Base-by-base conservation (phyloP, 2,113 vertebrate genomes). In the Brachyistius frenatus region DNA sequence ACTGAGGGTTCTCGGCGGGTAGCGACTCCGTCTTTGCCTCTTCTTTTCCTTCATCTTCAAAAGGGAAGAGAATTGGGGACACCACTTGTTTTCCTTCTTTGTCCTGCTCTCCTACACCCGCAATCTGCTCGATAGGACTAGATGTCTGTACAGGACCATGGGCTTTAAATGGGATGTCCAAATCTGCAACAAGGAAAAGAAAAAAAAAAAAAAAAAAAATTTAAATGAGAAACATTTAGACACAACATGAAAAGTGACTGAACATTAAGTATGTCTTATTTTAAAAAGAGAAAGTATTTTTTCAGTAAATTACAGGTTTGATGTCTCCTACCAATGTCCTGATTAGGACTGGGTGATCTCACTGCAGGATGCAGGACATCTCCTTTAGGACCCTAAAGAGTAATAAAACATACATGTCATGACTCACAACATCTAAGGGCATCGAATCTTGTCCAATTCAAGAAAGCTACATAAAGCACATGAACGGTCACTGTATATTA, bases 81-180 rank as follows among this genome's bases (percentile, higher is more conserved):
- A 78, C 74, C 53, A 30, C 32, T 5, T 7, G 5, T 5, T 57
- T n/a, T 46, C 76, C 58, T 49, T 66, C 49, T 41, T 66, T n/a
- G 0, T 39, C 56, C 2, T 56, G 30, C 35, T 76, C 30, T 30
- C 72, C 33, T 44, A 7, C 71, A 46, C 11, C 63, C 8, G 10
- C 2, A 14, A 44, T 83, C 14, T 36, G 36, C 35, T 86, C 80
- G 61, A 91, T 86, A 3, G 94, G 94, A 47, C 93, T 94, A 50
- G 94, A 95, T 0, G 93, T 94, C 65, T 89, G 92, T 15, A 92
- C 58, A 30, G 93, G 90, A 23, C 31, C 56, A 3, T 81, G 78
- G 0, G 16, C 64, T 85, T 88, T 65, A 33, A 91, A 87, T 1
- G 68, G 73, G 15, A 58, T 15, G 7, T 88, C 63, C 14, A 71